Evolutionary conservation across 2,113 vertebrate genomes (phyloP), one percentile per base, ranked within the genome.

Genomic region (Microtus oregoni): DNA sequence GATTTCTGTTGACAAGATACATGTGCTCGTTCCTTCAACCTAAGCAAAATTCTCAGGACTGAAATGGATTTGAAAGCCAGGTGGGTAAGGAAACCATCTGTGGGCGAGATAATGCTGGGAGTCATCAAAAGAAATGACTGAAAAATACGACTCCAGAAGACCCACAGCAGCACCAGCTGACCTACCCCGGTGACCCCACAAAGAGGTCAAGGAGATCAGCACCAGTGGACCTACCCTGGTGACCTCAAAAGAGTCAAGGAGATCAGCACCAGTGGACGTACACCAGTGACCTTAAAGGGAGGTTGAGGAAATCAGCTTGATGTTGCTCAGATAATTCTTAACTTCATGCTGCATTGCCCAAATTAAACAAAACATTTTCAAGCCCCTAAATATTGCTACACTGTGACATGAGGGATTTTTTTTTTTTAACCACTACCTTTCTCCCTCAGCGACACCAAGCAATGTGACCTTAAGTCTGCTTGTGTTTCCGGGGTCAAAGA

Each of bases 1-100:
- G 97, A 95, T 95, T 97, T 91, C 61, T 61, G 76, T 76, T 97
- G 96, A 97, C 95, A 92, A 96, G 96, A 85, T 65, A 82, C 95
- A 91, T 0, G 3, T 2, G 5, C 67, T 63, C n/a, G 12, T 86
- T 97, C 95, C 94, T 97, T 97, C 89, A 1, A 89, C 83, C 65
- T 97, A 94, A 97, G 96, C 97, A 97, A 77, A 97, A 97, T 85
- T 90, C 91, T 85, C 52, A 52, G 85, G 85, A 88, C 26, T 20
- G 41, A 79, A 85, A 92, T 85, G 86, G 89, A 96, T 87, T 85
- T 82, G 89, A 91, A 70, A 97, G 92, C 85, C 91, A 87, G 94
- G 96, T 87, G 58, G 75, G 70, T 0, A 1, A 41, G 75, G 72
- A 81, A 70, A 72, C 86, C 97, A 96, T 97, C 94, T 97, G 97